Percentiles rank a stretch among this genome's conserved stretches.
Evolutionary conservation across 2,797 vertebrate species (phyloP).

Genomic region (Tragelaphus oryx): DNA sequence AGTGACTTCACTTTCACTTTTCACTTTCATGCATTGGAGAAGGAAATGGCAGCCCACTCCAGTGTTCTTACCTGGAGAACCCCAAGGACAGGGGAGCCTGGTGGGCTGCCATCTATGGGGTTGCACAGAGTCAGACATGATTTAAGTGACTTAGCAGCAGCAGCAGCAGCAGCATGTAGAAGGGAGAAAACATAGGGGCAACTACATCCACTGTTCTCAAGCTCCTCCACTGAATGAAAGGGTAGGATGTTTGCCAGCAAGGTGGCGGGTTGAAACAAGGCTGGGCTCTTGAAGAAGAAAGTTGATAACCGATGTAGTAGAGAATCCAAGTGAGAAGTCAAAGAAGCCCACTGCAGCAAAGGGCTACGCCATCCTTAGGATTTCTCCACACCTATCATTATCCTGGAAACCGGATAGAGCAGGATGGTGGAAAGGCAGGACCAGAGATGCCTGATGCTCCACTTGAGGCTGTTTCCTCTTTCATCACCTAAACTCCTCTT

Average conservation of each 20-base stretch:
- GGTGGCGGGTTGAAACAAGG: neutral
- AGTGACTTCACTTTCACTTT: no score
- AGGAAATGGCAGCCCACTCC: no score
- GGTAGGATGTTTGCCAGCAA: neutral
- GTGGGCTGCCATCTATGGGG: no score
- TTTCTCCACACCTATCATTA: neutral
- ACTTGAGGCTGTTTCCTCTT: neutral
- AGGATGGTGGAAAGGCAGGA: neutral
- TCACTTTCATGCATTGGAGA: no score
- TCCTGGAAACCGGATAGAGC: neutral
- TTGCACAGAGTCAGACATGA: accelerated
- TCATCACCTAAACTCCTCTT: neutral
- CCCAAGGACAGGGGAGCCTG: no score
- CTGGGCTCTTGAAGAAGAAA: neutral
- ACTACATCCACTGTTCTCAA: neutral
- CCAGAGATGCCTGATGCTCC: neutral
- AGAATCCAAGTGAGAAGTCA: neutral
- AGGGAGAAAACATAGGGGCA: neutral
- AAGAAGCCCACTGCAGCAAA: neutral
- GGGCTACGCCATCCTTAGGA: neutral
- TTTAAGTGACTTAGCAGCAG: no score
- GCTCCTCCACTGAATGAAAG: neutral
- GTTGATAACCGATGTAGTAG: neutral
- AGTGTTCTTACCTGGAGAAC: no score
- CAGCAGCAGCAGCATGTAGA: neutral